phyloP scores from a whole-genome alignment of 2,888 invertebrate species.

The Portevinia maculata region DNA sequence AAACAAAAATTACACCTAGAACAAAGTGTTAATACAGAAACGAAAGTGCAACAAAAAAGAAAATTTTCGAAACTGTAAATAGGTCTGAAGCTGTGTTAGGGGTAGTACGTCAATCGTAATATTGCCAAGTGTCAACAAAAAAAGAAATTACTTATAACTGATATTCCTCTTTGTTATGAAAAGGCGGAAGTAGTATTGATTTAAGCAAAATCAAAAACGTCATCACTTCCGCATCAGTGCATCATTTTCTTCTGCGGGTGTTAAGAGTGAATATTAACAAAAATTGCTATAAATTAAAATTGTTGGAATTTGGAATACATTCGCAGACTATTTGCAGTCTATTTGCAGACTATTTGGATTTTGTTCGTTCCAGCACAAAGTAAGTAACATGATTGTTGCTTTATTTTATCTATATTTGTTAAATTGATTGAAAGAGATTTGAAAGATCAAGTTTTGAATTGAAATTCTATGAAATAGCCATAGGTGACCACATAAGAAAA shows the following conservation, averaged over 20 bases:
- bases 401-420: too few species aligned
- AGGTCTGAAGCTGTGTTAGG: not conserved
- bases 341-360: not conserved
- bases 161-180: not conserved
- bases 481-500: slow-evolving; percentile 24
- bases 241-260: not conserved
- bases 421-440: slow-evolving; percentile 43
- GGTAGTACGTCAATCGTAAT: slow-evolving; percentile 16
- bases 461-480: slow-evolving; percentile 26
- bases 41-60: slow-evolving; percentile 17
- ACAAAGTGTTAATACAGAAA: slow-evolving; percentile 13
- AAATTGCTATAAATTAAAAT: slow-evolving; percentile 1
- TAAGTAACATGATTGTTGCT: slow-evolving; percentile 38
- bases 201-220: slow-evolving; percentile 14
- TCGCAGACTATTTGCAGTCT: too few species aligned
- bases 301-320: slow-evolving; percentile 20
- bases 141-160: not conserved
- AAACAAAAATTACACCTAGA: slow-evolving; percentile 17
- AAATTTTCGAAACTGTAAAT: not conserved
- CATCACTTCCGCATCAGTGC: slow-evolving; percentile 21
- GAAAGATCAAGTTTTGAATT: slow-evolving; percentile 25
- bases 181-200: slow-evolving; percentile 27
- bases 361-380: slow-evolving; percentile 10
- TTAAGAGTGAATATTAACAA: not conserved
- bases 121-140: slow-evolving; percentile 25